These are phyloP conservation scores for Tiliacea citrago DNA, from an alignment of 2,888 invertebrate species.

Conservation along the genomic window DNA sequence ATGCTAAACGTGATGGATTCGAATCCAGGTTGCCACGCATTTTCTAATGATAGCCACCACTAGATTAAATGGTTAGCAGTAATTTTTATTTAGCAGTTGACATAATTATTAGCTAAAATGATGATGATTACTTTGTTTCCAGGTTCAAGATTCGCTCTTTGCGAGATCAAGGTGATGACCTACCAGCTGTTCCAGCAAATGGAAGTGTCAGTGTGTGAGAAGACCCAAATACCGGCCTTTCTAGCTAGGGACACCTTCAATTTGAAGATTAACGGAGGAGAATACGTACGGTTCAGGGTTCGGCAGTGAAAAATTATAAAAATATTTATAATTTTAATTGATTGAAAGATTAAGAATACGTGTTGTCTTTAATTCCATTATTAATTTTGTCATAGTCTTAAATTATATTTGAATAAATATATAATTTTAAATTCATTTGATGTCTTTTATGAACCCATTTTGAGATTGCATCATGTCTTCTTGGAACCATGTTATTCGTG, in stretches of 20 bases:
- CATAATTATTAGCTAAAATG: background rate
- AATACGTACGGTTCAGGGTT: conserved; percentile 29
- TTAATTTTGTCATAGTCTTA: too few species aligned
- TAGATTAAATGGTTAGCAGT: background rate
- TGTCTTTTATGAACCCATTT: background rate
- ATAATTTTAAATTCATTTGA: too few species aligned
- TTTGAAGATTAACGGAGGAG: conserved; percentile 32
- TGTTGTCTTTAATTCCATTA: background rate
- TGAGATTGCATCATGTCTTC: background rate
- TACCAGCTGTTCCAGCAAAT: conserved; percentile 77
- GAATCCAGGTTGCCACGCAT: background rate
- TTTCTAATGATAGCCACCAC: background rate
- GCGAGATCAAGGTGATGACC: conserved; percentile 79
- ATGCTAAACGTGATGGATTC: background rate
- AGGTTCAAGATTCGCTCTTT: conserved; percentile 80
- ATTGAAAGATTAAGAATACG: background rate
- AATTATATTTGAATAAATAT: too few species aligned
- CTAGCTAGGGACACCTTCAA: conserved; percentile 9
- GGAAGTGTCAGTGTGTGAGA: conserved; percentile 73
- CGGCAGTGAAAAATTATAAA: background rate
- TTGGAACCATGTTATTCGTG: background rate
- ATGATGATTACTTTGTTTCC: background rate
- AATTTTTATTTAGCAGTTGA: background rate
- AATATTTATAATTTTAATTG: too few species aligned
- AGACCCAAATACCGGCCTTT: conserved; percentile 70